A percentile compares a stretch with the other conserved stretches of the same genome.
These are phyloP conservation scores for Zoroaster sp. DNA, from an alignment of 53 echinoderm and acorn worm species.

Conservation along the genomic window DNA sequence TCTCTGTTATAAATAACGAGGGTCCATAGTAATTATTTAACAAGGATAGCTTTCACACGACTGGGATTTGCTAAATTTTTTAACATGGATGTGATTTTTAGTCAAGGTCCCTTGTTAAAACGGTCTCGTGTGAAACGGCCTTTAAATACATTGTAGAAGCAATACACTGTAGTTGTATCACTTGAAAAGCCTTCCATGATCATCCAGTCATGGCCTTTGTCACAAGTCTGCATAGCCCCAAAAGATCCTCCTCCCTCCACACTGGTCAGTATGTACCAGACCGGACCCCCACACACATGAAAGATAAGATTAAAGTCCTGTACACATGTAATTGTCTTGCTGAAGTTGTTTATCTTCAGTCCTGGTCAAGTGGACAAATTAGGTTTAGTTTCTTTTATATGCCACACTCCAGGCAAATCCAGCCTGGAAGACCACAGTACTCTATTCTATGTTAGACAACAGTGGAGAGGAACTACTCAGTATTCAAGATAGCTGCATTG, in stretches of 20 bases:
- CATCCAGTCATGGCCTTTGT: background rate
- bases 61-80: too few species aligned
- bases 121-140: too few species aligned
- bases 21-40: too few species aligned
- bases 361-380: constrained; percentile 35
- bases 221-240: background rate
- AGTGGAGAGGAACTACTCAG: too few species aligned
- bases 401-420: too few species aligned
- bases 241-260: background rate
- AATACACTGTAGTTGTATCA: background rate
- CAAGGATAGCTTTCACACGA: too few species aligned
- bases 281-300: background rate
- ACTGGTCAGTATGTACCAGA: background rate
- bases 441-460: background rate
- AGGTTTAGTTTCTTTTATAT: constrained; percentile 19
- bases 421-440: background rate
- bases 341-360: constrained; percentile 24
- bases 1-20: too few species aligned
- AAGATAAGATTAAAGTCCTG: background rate
- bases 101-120: too few species aligned
- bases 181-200: background rate
- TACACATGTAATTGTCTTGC: constrained; percentile 16
- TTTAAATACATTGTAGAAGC: too few species aligned
- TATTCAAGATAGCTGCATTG: background rate
- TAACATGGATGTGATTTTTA: too few species aligned